Conservation (phyloP, 1,140 invertebrate species). For the Papilio glaucus region DNA sequence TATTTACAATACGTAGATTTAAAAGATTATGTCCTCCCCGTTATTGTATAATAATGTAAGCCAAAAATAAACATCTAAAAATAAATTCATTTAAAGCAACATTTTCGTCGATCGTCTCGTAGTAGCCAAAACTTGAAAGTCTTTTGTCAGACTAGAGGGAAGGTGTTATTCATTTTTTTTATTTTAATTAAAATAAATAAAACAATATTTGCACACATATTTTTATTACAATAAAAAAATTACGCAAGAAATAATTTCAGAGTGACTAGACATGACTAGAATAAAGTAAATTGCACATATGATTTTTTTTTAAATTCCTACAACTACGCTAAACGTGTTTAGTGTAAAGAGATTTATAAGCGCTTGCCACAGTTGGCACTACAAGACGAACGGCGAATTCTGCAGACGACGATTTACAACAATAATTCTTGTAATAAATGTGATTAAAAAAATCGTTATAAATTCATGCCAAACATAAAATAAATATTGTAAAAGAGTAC, state of each 20-base stretch:
- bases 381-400: constrained; percentile 78
- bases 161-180: constrained; percentile 40
- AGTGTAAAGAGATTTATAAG: constrained; percentile 49
- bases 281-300: constrained; percentile 54
- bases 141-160: constrained; percentile 46
- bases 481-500: constrained; percentile 78
- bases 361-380: constrained; percentile 70
- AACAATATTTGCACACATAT: constrained; percentile 66
- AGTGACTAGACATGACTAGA: constrained; percentile 79
- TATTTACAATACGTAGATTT: constrained; percentile 10
- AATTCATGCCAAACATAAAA: constrained; percentile 82
- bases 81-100: constrained; percentile 65
- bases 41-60: constrained; percentile 51
- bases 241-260: constrained; percentile 37
- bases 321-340: constrained; percentile 66
- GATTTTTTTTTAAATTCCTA: constrained; percentile 48
- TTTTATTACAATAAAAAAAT: constrained; percentile 68
- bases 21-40: background rate
- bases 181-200: constrained; percentile 65
- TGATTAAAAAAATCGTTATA: constrained; percentile 78
- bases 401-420: constrained; percentile 68
- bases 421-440: constrained; percentile 72
- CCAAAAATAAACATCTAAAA: constrained; percentile 73
- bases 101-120: constrained; percentile 75
- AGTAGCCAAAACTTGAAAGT: constrained; percentile 61